Percentiles rank a stretch among this genome's conserved stretches.
phyloP scores from a whole-genome alignment of 2,797 vertebrate genomes.

The Sylvilagus floridanus region DNA sequence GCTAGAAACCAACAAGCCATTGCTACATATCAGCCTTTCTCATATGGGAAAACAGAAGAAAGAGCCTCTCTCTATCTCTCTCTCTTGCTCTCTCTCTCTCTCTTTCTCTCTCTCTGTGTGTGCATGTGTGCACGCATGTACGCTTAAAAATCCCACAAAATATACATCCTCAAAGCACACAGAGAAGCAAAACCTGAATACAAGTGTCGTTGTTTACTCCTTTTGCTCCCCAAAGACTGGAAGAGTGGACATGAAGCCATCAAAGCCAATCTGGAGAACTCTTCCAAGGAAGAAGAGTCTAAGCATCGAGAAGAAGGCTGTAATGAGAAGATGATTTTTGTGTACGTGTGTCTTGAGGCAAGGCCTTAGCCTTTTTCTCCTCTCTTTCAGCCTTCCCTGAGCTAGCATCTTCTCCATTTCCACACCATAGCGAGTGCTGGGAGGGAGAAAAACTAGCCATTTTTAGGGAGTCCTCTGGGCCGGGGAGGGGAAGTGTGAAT shows the following conservation, averaged over 20 bases:
- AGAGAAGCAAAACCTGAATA: neutral
- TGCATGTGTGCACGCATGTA: too few species aligned
- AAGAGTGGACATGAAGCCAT: neutral
- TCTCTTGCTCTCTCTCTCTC: neutral
- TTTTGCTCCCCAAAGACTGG: fast-evolving
- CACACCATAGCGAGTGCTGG: neutral
- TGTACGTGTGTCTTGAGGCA: neutral
- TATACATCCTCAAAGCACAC: neutral
- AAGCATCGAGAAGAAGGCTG: neutral
- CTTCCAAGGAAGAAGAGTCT: slow-evolving; percentile 38
- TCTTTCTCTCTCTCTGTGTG: neutral
- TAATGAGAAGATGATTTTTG: neutral
- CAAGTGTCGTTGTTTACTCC: slow-evolving; percentile 37
- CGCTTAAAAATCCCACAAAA: slow-evolving; percentile 54
- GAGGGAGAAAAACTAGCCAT: neutral
- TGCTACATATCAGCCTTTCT: slow-evolving; percentile 52
- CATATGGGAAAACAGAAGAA: slow-evolving; percentile 47
- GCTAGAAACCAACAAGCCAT: neutral
- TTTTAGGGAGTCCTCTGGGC: neutral
- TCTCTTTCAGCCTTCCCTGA: neutral
- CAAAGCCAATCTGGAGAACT: neutral
- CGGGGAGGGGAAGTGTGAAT: neutral
- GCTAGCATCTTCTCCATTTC: fast-evolving
- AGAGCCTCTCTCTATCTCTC: slow-evolving; percentile 1
- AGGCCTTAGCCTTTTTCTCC: neutral